Evolutionary conservation across 2,888 invertebrate genomes (phyloP).

Genomic region (Lymantria monacha): DNA sequence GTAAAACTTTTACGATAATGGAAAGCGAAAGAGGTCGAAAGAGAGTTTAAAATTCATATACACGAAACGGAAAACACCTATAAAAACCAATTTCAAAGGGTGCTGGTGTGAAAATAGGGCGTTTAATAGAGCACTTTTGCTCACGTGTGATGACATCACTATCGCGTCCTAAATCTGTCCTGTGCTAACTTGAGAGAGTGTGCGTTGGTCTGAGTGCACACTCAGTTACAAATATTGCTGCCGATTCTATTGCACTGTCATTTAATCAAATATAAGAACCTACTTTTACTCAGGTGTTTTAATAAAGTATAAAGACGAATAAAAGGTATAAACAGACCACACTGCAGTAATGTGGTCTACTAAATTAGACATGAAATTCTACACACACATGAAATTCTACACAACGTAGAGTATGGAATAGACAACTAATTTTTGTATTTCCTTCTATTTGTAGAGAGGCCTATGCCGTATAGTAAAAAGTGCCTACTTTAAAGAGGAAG

Average conservation of each 20-base stretch:
- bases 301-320: too few relatives aligned
- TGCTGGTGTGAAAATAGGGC: slow-evolving; percentile 69
- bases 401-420: too few relatives aligned
- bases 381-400: too few relatives aligned
- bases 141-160: slow-evolving; percentile 67
- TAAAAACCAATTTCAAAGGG: slow-evolving; percentile 62
- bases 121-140: slow-evolving; percentile 56
- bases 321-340: too few relatives aligned
- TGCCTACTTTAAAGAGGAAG: too few relatives aligned
- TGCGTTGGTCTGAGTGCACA: slow-evolving; percentile 27
- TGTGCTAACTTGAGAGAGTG: slow-evolving; percentile 39
- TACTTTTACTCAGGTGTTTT: too few relatives aligned
- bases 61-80: slow-evolving; percentile 45
- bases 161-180: slow-evolving; percentile 72
- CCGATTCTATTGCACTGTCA: slow-evolving; percentile 6
- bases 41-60: slow-evolving; percentile 35
- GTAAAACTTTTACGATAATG: slow-evolving; percentile 37
- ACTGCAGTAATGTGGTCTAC: too few relatives aligned
- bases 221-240: slow-evolving; percentile 12
- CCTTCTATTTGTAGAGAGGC: too few relatives aligned
- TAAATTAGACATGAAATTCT: too few relatives aligned
- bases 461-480: too few relatives aligned
- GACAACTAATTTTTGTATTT: too few relatives aligned
- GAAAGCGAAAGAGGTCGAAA: slow-evolving; percentile 32
- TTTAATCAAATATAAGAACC: too few relatives aligned